A percentile compares a stretch with the other conserved stretches of the same genome.
phyloP scores from a whole-genome alignment of 2,113 vertebrate genomes.

The Laticauda colubrina region DNA sequence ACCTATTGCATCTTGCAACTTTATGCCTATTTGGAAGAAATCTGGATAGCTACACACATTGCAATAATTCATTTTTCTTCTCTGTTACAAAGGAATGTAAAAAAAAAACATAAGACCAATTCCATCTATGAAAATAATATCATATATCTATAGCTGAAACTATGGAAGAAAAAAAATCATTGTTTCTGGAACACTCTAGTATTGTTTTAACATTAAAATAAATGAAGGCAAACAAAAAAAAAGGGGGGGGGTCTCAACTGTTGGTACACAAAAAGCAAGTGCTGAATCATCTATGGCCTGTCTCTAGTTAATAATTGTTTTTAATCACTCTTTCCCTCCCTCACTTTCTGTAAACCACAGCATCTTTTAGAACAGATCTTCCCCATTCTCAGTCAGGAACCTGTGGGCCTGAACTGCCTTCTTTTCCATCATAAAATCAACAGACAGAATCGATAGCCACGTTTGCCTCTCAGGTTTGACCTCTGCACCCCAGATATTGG shows the following conservation, averaged over 20 bases:
- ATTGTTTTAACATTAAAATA: neutral
- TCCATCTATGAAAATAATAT: neutral
- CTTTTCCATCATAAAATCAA: neutral
- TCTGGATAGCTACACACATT: neutral
- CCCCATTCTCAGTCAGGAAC: neutral
- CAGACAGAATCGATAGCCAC: neutral
- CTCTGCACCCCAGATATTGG: neutral
- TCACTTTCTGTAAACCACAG: neutral
- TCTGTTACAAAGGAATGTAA: neutral
- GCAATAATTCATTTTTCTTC: neutral
- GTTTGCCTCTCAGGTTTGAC: neutral
- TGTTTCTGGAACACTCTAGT: neutral
- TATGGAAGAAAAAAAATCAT: neutral
- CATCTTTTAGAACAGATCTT: too few species aligned
- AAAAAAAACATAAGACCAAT: neutral
- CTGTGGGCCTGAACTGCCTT: neutral
- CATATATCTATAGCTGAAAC: neutral
- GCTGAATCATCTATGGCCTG: conserved; percentile 4
- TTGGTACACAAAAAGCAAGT: neutral
- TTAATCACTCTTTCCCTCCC: neutral
- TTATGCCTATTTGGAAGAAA: neutral
- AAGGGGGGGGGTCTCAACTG: neutral
- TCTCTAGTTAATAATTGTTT: neutral
- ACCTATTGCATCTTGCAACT: neutral
- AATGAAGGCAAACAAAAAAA: neutral